Percentiles rank a stretch among this genome's conserved stretches.
These are phyloP conservation scores for Zoanthus solanderi DNA, from an alignment of 92 coral and sea anemone species.

Conservation along the genomic window DNA sequence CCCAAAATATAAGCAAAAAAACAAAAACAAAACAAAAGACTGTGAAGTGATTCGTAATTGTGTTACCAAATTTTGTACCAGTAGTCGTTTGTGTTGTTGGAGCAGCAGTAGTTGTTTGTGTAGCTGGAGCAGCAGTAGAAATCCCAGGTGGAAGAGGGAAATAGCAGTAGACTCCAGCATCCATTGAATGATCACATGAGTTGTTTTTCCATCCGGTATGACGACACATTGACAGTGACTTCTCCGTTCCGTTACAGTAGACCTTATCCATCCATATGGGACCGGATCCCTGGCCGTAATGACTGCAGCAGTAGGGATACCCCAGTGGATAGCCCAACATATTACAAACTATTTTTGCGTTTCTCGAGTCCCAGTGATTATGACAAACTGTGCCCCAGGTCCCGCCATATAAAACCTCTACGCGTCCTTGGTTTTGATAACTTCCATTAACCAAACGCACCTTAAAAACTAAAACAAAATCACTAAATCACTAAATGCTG, in stretches of 20 bases:
- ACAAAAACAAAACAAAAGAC: no score
- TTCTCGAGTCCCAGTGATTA: conserved; percentile 38
- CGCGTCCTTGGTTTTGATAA: conserved; percentile 40
- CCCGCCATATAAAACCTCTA: conserved; percentile 36
- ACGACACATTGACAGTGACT: conserved; percentile 23
- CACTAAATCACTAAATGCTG: background rate
- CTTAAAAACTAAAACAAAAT: conserved; percentile 3
- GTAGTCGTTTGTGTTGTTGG: background rate
- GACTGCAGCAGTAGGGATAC: conserved; percentile 38
- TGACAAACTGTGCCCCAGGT: conserved; percentile 48
- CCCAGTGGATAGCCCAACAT: conserved; percentile 43
- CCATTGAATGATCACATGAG: conserved; percentile 38
- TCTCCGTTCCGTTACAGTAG: conserved; percentile 15
- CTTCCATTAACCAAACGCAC: conserved; percentile 40
- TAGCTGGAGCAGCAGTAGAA: background rate
- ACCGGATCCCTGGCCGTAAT: conserved; percentile 25
- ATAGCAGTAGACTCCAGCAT: conserved; percentile 36
- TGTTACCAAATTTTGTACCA: background rate
- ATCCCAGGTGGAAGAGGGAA: conserved; percentile 5
- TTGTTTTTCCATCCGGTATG: conserved; percentile 34
- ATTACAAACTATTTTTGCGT: conserved; percentile 35
- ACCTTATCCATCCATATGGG: conserved; percentile 46
- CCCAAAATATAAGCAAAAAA: no score
- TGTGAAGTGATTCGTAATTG: no score
- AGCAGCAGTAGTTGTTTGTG: background rate